A percentile compares a stretch with the other conserved stretches of the same genome.
phyloP scores from a whole-genome alignment of 2,113 vertebrate species.

The Rhinolophus sinicus region DNA sequence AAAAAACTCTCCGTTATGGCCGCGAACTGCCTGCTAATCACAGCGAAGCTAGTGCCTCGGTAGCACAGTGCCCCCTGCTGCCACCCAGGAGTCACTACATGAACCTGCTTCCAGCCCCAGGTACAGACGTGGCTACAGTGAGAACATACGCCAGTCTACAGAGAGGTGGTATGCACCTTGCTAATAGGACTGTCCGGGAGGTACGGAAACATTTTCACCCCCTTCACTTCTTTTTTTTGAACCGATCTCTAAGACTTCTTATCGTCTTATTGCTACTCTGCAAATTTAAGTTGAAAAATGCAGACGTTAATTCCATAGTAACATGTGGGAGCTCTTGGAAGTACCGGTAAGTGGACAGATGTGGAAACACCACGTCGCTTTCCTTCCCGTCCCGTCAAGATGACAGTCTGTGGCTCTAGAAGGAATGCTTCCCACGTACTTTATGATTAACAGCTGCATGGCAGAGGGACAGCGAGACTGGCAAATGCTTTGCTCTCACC shows the following conservation, averaged over 20 bases:
- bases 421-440: not conserved
- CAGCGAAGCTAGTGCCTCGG: not conserved
- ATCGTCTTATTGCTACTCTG: not conserved
- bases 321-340: not conserved
- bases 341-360: not conserved
- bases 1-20: not conserved
- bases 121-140: not conserved
- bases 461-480: not conserved
- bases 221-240: not conserved
- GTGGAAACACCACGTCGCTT: not conserved
- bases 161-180: not conserved
- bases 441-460: not conserved
- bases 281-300: not conserved
- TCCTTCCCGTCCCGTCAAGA: not conserved
- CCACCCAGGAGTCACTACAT: not conserved
- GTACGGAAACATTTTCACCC: not conserved
- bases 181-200: too few species aligned
- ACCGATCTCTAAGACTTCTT: not conserved
- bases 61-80: conserved; percentile 78
- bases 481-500: not conserved
- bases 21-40: not conserved
- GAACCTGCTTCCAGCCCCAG: not conserved
- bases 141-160: not conserved
- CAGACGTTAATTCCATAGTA: not conserved
- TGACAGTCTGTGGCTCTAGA: not conserved